Conservation (phyloP, 2,888 invertebrate genomes). For the Trissolcus japonicus region DNA sequence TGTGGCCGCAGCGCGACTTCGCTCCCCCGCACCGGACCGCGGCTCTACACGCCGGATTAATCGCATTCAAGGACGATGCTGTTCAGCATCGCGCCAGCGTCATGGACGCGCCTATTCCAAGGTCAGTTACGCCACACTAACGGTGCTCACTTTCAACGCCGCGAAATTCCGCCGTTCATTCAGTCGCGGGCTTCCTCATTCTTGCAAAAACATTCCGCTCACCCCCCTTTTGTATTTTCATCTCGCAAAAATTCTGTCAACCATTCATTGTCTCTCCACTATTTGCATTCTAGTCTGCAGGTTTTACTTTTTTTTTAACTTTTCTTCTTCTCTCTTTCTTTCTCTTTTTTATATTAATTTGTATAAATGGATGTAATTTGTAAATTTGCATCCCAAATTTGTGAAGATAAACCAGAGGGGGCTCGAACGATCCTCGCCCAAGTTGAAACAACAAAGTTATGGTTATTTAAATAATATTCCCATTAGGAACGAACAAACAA, state of each 20-base stretch:
- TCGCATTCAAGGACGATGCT: conserved; percentile 56
- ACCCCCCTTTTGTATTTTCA: neutral
- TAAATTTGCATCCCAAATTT: no score
- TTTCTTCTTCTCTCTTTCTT: no score
- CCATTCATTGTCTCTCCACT: no score
- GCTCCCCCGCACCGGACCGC: conserved; percentile 29
- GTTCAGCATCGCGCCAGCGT: conserved; percentile 49
- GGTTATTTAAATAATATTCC: neutral
- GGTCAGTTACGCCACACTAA: conserved; percentile 63
- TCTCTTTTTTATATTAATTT: no score
- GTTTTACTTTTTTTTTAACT: no score
- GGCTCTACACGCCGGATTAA: conserved; percentile 44
- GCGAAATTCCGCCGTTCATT: neutral
- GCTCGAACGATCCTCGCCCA: neutral
- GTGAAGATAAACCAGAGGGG: neutral
- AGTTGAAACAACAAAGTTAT: conserved; percentile 1
- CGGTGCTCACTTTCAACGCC: conserved; percentile 30
- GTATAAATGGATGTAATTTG: no score
- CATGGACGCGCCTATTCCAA: conserved; percentile 64
- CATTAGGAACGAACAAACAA: conserved; percentile 24
- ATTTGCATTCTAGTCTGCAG: no score
- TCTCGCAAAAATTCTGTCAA: no score
- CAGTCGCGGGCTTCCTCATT: neutral
- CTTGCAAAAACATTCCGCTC: neutral
- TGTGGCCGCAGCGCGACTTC: conserved; percentile 55